Evolutionary conservation across 2,888 invertebrate species (phyloP), one percentile per base, ranked within the genome.

Genomic region (Eumerus sabulonum): DNA sequence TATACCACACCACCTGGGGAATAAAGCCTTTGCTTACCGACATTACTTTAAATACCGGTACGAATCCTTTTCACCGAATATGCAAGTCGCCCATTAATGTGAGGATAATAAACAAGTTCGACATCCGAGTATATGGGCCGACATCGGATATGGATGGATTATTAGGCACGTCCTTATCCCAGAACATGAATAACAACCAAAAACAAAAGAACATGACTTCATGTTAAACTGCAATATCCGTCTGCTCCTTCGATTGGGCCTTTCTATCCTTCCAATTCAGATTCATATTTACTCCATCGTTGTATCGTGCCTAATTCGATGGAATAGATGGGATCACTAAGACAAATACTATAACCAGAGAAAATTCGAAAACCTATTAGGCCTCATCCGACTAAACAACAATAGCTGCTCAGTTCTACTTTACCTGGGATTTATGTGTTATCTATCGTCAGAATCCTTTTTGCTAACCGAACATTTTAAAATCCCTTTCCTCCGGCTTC

Each of bases 81-180:
- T 59, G 53, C 63, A 19, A 67, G 47, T 68, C 53, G 40, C 18
- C 53, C 73, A 68, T 77, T 73, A 72, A 73, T 77, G 47, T 48
- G 62, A 63, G 67, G 57, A 73, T 77, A 77, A 77, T 73, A 67
- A 77, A 73, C 77, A 73, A 73, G 72, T 68, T 63, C 7, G 27
- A 7, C 27, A 27, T 7, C 42, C 35, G 67, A 47, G 50, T 67
- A 77, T 68, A 19, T 51, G 66, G 67, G 35, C 62, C 66, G 47
- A 57, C 60, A 38, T 72, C 51, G 62, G 66, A 62, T 62, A 66
- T 73, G 62, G 51, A 73, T 59, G 54, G 77, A 67, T 77, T 77
- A 72, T 72, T 72, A 54, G 35, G 59, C 54, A 66, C 50, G 59
- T 60, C 66, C 35, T 35, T 72, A n/a, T 42, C 56, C 42, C 36